Base-by-base conservation (phyloP, 1,140 invertebrate species). In the Ceratosolen fusciceps region DNA sequence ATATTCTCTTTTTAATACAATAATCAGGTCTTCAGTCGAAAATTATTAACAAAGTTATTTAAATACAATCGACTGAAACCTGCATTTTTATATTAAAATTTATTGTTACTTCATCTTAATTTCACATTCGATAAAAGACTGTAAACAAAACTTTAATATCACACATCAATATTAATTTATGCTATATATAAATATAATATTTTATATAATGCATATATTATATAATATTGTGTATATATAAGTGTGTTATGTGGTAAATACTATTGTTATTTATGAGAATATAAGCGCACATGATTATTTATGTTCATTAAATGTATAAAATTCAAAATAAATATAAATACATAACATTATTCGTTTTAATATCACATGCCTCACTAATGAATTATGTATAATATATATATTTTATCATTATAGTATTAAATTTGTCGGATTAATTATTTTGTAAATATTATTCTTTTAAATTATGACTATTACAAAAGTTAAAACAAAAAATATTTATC, bases 321-420 rank as follows among this genome's bases (percentile, higher is more conserved):
- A 71, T 47, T 31, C 10, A 3, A 0, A 54, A 73, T 54, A 34
- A 16, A 56, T 14, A 37, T 58, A 21, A 73, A 39, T 43, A 3
- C 19, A 34, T 65, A 37, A 9, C 2, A 37, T 19, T 37, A 19
- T 47, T 74, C 26, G 14, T 29, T 58, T 62, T 21, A 47, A 39
- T 24, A 62, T 60, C 1, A 74, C 19, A 39, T 21, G 12, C 14
- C 37, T 74, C 24, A 47, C 24, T 39, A 43, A 58, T 62, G 0
- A 74, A 60, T 19, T 2, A 24, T 60, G 56, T 74, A 74, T 10
- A 74, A 56, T 34, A n/a, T 74, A 7, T 74, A 21, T 60, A 74
- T 65, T n/a, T n/a, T n/a, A n/a, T n/a, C n/a, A n/a, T n/a, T n/a
- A n/a, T n/a, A n/a, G n/a, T n/a, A n/a, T n/a, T 47, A 65, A 75